phyloP scores from a whole-genome alignment of 2,888 invertebrate genomes.

The Osmoderma eremita region DNA sequence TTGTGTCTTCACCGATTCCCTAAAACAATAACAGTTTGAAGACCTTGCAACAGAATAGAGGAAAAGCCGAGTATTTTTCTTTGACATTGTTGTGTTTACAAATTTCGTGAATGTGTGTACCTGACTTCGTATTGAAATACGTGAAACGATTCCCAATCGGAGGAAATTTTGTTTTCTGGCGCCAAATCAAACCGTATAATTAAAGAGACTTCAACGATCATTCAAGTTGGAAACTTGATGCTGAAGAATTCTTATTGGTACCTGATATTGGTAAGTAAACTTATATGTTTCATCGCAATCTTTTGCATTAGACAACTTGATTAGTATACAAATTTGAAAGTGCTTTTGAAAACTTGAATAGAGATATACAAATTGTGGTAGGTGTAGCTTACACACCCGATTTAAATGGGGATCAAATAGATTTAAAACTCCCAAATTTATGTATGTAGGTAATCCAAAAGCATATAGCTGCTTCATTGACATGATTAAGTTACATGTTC shows the following conservation, averaged over 20 bases:
- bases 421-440: too few species aligned
- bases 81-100: conserved; percentile 5
- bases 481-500: too few species aligned
- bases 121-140: background rate
- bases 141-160: background rate
- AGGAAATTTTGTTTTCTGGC: background rate
- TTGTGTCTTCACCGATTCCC: conserved; percentile 7
- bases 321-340: too few species aligned
- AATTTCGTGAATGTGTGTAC: conserved; percentile 19
- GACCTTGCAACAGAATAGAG: conserved; percentile 8
- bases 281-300: too few species aligned
- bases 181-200: background rate
- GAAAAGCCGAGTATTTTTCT: conserved; percentile 3
- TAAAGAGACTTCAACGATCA: conserved; percentile 33
- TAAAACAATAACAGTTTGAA: conserved; percentile 12
- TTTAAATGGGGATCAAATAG: too few species aligned
- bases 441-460: too few species aligned
- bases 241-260: background rate
- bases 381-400: too few species aligned
- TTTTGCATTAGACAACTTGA: too few species aligned
- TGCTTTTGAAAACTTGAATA: too few species aligned
- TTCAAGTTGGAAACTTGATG: conserved; percentile 18
- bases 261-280: background rate
- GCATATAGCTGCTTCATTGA: too few species aligned
- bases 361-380: too few species aligned